Evolutionary conservation across 2,797 vertebrate genomes (phyloP).

Genomic region (Coreius guichenoti): DNA sequence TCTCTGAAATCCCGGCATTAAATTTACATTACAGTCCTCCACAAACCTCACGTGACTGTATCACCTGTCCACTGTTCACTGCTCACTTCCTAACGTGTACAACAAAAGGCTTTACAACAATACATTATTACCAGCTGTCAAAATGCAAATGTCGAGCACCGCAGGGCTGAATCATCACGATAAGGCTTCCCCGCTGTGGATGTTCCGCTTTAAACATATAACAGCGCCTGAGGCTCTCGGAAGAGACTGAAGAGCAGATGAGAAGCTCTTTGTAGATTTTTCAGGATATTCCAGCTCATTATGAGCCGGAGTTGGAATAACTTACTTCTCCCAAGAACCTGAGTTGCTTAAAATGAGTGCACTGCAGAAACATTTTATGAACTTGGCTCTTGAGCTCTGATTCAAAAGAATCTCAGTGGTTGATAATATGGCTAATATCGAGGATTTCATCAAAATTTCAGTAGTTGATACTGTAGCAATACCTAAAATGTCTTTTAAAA

Average conservation of each 20-base stretch:
- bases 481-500: too few relatives aligned
- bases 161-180: conserved; percentile 21
- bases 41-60: not conserved
- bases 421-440: too few relatives aligned
- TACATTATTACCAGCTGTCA: conserved; percentile 21
- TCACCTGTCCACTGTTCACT: conserved; percentile 15
- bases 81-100: conserved; percentile 4
- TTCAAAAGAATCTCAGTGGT: not conserved
- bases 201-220: conserved; percentile 9
- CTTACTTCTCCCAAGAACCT: not conserved
- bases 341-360: not conserved
- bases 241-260: conserved; percentile 12
- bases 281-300: conserved; percentile 28
- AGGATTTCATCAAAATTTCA: too few relatives aligned
- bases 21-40: conserved; percentile 16
- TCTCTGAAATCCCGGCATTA: not conserved
- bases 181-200: conserved; percentile 17
- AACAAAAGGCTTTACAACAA: conserved; percentile 28
- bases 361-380: not conserved
- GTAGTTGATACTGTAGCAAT: too few relatives aligned
- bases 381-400: not conserved
- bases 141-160: conserved; percentile 33
- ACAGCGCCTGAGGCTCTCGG: conserved; percentile 16
- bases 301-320: not conserved
- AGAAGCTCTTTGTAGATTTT: conserved; percentile 41